Evolutionary conservation across 2,797 vertebrate species (phyloP), one percentile per base, ranked within the genome.

Genomic region (Enteromius mattozi): DNA sequence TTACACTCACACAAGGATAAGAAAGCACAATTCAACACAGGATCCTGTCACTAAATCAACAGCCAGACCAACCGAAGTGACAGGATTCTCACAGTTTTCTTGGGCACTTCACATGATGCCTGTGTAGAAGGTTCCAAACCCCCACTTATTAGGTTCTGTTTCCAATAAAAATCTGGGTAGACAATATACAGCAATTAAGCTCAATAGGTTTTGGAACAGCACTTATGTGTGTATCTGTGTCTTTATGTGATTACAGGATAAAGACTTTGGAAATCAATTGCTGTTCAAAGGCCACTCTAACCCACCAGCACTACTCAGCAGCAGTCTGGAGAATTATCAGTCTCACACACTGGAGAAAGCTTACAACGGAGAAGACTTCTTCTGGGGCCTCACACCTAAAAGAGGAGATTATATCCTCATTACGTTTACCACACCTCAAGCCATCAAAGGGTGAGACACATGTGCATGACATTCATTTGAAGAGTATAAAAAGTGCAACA

Each of bases 371-470:
- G 0, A 88, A 51, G 91, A 95, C 74, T 96, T 87, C 83, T 95
- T 97, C 83, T 97, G 96, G 95, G 94, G 92, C 49, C 83, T 92
- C 37, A 91, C 95, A 30, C 96, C 95, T 4, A 4, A 87, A 69
- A 72, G 90, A 72, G 93, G 92, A 1, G 95, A 97, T 88, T 95
- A 92, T 81, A 89, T 96, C 77, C 89, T 93, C n/a, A 92, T 97
- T 89, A 91, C 6, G 6, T 97, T 97, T 89, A 24, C 78, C 70
- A 88, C 92, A 13, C 91, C 95, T 66, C 84, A 94, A 49, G 72
- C 81, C 84, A 76, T 96, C 45, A 90, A 93, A 40, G 91, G 94
- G 97, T 98, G 65, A 88, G 81, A 80, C 19, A 14, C 9, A 6
- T 19, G 0, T 8, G 47, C 14, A 17, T 4, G 13, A 33, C 0